Evolutionary conservation across 2,113 vertebrate genomes (phyloP).

Genomic region (Oreochromis aureus): DNA sequence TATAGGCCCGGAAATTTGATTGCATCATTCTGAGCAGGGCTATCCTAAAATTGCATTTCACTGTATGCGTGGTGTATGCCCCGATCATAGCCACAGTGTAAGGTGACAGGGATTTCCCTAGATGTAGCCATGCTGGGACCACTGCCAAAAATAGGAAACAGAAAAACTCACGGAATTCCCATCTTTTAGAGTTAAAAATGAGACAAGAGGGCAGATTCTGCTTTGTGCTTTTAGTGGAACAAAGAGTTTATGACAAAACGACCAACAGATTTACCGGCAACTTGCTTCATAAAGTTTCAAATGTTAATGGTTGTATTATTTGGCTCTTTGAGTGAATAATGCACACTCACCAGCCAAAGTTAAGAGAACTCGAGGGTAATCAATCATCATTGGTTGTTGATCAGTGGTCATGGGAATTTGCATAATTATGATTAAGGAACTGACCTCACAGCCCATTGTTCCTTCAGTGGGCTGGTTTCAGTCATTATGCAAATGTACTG

Average conservation of each 20-base stretch:
- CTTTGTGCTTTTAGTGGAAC: not conserved
- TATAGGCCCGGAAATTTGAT: not conserved
- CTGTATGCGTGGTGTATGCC: not conserved
- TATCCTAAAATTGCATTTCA: not conserved
- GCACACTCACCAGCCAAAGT: not conserved
- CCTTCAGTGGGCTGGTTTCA: too few species aligned
- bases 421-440: too few species aligned
- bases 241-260: not conserved
- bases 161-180: not conserved
- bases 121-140: not conserved
- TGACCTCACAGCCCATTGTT: too few species aligned
- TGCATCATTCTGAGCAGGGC: not conserved
- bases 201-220: not conserved
- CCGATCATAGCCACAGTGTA: not conserved
- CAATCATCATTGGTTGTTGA: too few species aligned
- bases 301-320: not conserved
- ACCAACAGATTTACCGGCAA: not conserved
- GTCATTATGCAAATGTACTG: too few species aligned
- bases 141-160: not conserved
- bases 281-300: not conserved
- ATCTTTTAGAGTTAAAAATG: not conserved
- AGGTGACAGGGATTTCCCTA: not conserved
- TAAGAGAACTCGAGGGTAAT: not conserved
- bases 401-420: too few species aligned
- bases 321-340: not conserved